phyloP scores from a whole-genome alignment of 2,797 vertebrate genomes.

The Smutsia temminckii region DNA sequence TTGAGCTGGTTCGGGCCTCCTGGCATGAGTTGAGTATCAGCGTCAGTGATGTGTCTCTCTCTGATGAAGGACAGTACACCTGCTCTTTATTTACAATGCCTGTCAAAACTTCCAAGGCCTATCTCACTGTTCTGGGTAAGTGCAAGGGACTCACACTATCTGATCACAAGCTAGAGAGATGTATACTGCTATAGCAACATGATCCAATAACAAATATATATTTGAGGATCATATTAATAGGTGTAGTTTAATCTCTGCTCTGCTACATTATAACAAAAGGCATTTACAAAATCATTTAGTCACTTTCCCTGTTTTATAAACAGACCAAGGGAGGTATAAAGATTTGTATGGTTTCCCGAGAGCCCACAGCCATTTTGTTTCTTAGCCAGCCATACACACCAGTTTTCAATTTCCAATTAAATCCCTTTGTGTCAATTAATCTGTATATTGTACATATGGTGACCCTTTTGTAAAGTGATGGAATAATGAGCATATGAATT shows the following conservation, averaged over 20 bases:
- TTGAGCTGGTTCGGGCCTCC: slow-evolving; percentile 95
- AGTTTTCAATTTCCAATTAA: not conserved
- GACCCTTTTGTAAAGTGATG: not conserved
- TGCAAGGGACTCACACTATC: slow-evolving; percentile 11
- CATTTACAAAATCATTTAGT: not conserved
- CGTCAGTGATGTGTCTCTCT: slow-evolving; percentile 93
- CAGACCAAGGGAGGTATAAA: not conserved
- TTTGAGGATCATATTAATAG: not conserved
- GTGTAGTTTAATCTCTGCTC: not conserved
- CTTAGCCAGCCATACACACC: not conserved
- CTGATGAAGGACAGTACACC: slow-evolving; percentile 97
- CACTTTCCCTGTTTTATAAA: not conserved
- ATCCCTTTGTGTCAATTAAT: not conserved
- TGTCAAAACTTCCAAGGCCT: slow-evolving; percentile 98
- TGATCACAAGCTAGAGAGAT: not conserved
- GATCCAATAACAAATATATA: not conserved
- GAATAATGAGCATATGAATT: not conserved
- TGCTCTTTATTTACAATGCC: slow-evolving; percentile 99
- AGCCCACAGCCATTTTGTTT: not conserved
- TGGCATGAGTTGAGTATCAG: slow-evolving; percentile 98
- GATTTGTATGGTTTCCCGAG: not conserved
- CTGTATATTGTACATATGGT: not conserved
- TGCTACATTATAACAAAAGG: not conserved
- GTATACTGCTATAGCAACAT: not conserved
- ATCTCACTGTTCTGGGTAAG: slow-evolving; percentile 97